A percentile compares a stretch with the other conserved stretches of the same genome.
Evolutionary conservation across 2,113 vertebrate genomes (phyloP).

Genomic region (Gulo gulo): DNA sequence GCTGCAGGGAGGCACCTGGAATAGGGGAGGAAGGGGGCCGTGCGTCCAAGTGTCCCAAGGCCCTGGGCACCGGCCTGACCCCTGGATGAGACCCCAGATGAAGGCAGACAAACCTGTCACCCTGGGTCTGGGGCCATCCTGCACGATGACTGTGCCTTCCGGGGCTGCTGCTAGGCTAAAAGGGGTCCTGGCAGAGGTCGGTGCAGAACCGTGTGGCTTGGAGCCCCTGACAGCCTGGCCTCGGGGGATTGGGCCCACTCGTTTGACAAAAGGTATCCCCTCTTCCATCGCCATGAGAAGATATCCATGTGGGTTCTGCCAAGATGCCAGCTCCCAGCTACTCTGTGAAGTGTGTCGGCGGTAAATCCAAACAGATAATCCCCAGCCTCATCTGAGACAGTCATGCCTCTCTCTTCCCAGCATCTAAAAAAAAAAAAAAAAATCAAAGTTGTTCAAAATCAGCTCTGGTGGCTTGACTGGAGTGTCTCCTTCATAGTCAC

Average conservation of each 20-base stretch:
- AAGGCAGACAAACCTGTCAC: not conserved
- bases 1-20: not conserved
- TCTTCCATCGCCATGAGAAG: not conserved
- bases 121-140: not conserved
- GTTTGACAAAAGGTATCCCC: not conserved
- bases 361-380: not conserved
- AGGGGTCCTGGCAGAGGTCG: not conserved
- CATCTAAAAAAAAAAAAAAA: not conserved
- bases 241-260: not conserved
- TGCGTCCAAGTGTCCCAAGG: not conserved
- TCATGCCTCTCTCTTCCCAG: not conserved
- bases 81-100: not conserved
- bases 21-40: accelerated
- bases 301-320: not conserved
- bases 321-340: not conserved
- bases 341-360: not conserved
- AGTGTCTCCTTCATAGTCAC: not conserved
- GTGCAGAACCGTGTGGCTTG: not conserved
- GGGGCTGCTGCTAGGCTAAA: not conserved
- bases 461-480: accelerated
- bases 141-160: no score
- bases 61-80: not conserved
- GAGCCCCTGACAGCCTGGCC: not conserved
- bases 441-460: not conserved
- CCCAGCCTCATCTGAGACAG: not conserved